Percentiles rank a stretch among this genome's conserved stretches.
Evolutionary conservation across 2,113 vertebrate genomes (phyloP).

Genomic region (Sterrhoptilus dennistouni): DNA sequence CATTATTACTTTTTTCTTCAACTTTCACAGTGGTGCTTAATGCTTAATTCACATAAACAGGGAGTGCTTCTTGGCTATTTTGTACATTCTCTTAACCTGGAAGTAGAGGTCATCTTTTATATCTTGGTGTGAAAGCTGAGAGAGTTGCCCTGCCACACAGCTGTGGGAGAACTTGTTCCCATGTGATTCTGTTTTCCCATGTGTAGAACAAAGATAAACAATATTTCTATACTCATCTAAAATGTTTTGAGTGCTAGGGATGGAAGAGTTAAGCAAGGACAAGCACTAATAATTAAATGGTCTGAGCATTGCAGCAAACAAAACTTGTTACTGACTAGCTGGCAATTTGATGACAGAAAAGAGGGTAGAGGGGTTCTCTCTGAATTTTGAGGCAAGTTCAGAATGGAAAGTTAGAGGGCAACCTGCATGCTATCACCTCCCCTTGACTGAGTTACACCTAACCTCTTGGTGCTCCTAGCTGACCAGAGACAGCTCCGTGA

Average conservation of each 20-base stretch:
- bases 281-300: not conserved
- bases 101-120: not conserved
- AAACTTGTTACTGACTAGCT: not conserved
- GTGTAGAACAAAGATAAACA: not conserved
- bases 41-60: not conserved
- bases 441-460: conserved; percentile 20
- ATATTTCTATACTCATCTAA: not conserved
- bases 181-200: not conserved
- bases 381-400: not conserved
- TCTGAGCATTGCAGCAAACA: not conserved
- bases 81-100: not conserved
- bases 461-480: not conserved
- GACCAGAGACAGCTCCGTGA: not conserved
- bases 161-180: not conserved
- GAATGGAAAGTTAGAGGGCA: not conserved
- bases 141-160: not conserved
- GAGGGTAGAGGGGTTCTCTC: not conserved
- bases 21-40: not conserved
- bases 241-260: not conserved
- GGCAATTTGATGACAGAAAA: not conserved
- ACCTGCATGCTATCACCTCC: conserved; percentile 16
- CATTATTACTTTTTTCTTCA: not conserved
- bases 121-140: not conserved
- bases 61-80: not conserved
- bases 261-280: conserved; percentile 1